Conservation (phyloP, 2,113 vertebrate genomes). For the Tichodroma muraria region DNA sequence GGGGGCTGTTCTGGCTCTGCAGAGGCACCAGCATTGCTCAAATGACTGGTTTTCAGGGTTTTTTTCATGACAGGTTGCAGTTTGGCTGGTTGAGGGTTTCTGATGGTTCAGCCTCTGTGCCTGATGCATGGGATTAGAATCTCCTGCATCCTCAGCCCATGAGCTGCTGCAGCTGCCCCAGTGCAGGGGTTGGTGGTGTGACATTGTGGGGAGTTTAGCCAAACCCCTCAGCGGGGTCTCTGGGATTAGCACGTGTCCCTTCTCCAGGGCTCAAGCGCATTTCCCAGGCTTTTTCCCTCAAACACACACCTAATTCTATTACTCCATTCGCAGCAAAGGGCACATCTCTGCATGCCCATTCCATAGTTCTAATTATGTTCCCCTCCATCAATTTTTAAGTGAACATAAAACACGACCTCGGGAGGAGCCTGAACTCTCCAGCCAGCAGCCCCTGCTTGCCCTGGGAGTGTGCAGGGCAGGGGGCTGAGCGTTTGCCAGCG, state of each 20-base stretch:
- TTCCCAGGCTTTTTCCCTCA: not conserved
- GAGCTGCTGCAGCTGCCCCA: not conserved
- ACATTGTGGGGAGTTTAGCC: fast-evolving
- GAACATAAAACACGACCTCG: not conserved
- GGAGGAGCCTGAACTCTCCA: not conserved
- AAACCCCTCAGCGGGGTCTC: not conserved
- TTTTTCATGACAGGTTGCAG: not conserved
- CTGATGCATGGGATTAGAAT: not conserved
- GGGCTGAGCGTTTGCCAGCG: not conserved
- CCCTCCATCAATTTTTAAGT: not conserved
- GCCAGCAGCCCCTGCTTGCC: not conserved
- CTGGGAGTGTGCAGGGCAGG: fast-evolving
- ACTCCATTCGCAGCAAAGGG: fast-evolving
- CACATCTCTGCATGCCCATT: not conserved
- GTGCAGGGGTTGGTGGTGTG: fast-evolving
- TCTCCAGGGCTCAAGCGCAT: not conserved
- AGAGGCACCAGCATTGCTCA: not conserved
- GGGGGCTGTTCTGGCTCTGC: not conserved
- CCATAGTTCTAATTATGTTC: not conserved
- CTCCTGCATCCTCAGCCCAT: not conserved
- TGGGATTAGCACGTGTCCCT: not conserved
- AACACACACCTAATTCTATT: not conserved
- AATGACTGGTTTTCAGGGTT: fast-evolving
- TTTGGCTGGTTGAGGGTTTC: not conserved
- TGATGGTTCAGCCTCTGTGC: not conserved